Percentiles rank a stretch among this genome's conserved stretches.
Evolutionary conservation across 2,888 invertebrate genomes (phyloP).

Genomic region (Agonopterix alstromeriana): DNA sequence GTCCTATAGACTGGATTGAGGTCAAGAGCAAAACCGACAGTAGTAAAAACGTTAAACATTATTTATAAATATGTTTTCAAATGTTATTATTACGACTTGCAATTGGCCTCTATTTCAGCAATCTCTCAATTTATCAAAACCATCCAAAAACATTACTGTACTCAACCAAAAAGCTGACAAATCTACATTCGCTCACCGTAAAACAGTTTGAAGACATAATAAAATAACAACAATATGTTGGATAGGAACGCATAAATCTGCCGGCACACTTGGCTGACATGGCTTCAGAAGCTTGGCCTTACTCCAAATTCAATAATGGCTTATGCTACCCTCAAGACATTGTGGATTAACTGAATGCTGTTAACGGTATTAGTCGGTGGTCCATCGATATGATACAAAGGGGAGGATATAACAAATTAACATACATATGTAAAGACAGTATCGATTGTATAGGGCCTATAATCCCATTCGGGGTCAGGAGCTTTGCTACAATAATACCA

Average conservation of each 20-base stretch:
- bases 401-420: background rate
- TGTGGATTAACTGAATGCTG: constrained; percentile 30
- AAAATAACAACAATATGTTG: constrained; percentile 9
- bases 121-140: too few species aligned
- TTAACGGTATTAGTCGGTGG: background rate
- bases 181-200: background rate
- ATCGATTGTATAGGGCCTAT: too few species aligned
- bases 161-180: background rate
- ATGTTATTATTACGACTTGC: too few species aligned
- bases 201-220: background rate
- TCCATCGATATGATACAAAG: background rate
- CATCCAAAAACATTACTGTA: too few species aligned
- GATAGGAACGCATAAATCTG: constrained; percentile 48
- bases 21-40: too few species aligned
- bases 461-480: too few species aligned
- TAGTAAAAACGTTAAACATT: too few species aligned
- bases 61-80: too few species aligned
- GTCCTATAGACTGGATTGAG: too few species aligned
- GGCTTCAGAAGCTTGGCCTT: constrained; percentile 41
- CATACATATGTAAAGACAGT: background rate
- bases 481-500: too few species aligned
- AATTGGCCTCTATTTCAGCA: too few species aligned
- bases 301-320: constrained; percentile 61
- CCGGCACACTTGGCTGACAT: constrained; percentile 55
- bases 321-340: constrained; percentile 39